These are phyloP conservation scores for Tauraco hartlaubi DNA, from an alignment of 2,797 vertebrate genomes.

Conservation along the genomic window DNA sequence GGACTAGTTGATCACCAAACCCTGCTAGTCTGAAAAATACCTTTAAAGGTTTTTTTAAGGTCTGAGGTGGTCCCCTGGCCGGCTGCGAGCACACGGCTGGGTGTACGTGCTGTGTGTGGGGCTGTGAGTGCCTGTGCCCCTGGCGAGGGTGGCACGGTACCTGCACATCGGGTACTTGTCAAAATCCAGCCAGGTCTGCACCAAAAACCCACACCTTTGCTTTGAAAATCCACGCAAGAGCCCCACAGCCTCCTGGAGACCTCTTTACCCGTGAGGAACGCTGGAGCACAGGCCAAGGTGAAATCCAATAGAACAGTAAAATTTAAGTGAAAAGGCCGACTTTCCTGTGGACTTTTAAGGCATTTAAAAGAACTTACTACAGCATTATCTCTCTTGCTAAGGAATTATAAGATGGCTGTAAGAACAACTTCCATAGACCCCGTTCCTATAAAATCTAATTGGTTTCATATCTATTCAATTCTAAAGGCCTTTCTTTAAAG, in stretches of 20 bases:
- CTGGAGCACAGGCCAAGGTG: not conserved
- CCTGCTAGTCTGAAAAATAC: not conserved
- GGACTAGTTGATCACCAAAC: not conserved
- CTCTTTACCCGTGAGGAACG: not conserved
- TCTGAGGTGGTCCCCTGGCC: not conserved
- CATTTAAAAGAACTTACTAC: not conserved
- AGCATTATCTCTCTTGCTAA: not conserved
- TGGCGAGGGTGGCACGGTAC: fast-evolving
- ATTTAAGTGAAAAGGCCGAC: not conserved
- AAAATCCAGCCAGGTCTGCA: not conserved
- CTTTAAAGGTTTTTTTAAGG: fast-evolving
- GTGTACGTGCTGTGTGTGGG: fast-evolving
- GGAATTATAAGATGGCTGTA: not conserved
- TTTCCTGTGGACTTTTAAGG: not conserved
- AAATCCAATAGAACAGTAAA: not conserved
- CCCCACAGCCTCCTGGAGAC: not conserved
- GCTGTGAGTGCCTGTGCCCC: fast-evolving
- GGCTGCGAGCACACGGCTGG: not conserved
- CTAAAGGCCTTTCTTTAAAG: not conserved
- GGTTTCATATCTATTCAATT: not conserved
- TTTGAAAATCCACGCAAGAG: fast-evolving
- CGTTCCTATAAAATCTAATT: not conserved
- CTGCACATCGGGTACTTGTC: fast-evolving
- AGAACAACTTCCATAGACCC: not conserved
- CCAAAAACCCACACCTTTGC: not conserved